Percentiles rank a stretch among this genome's conserved stretches.
Conservation (phyloP, 2,797 vertebrate genomes). For the Nothura maculosa region DNA sequence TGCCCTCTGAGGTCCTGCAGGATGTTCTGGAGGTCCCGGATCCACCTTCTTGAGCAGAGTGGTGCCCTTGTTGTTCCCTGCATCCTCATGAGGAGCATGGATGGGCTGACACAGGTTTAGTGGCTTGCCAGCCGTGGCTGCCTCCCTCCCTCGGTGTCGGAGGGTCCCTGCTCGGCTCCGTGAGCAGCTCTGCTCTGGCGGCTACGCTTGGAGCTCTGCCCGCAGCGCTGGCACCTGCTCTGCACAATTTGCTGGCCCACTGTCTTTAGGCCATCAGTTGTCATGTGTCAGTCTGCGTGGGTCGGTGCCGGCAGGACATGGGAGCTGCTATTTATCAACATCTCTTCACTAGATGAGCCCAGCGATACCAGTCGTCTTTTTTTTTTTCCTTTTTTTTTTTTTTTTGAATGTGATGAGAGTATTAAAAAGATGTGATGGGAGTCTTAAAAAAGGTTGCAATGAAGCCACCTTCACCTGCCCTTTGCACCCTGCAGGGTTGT, state of each 20-base stretch:
- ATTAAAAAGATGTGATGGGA: background rate
- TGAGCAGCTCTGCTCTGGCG: rapidly evolving
- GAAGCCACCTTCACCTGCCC: background rate
- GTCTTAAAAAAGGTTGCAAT: background rate
- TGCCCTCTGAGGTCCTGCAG: background rate
- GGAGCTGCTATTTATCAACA: background rate
- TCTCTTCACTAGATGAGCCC: background rate
- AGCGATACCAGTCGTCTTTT: too few species aligned
- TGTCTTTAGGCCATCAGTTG: background rate
- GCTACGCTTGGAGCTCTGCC: background rate
- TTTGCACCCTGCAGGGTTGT: background rate
- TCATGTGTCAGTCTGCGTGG: background rate
- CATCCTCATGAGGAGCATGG: background rate
- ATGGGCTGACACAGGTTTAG: background rate
- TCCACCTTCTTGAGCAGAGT: background rate
- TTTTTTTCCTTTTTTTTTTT: background rate
- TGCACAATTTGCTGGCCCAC: rapidly evolving
- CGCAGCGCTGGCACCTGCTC: background rate
- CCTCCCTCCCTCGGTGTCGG: too few species aligned
- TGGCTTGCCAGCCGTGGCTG: background rate
- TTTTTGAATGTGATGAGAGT: background rate
- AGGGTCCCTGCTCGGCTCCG: background rate
- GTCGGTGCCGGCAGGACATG: rapidly evolving
- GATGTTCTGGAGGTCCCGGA: background rate
- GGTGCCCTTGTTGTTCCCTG: background rate